Conservation (phyloP, 2,113 vertebrate genomes). For the Zeus faber region DNA sequence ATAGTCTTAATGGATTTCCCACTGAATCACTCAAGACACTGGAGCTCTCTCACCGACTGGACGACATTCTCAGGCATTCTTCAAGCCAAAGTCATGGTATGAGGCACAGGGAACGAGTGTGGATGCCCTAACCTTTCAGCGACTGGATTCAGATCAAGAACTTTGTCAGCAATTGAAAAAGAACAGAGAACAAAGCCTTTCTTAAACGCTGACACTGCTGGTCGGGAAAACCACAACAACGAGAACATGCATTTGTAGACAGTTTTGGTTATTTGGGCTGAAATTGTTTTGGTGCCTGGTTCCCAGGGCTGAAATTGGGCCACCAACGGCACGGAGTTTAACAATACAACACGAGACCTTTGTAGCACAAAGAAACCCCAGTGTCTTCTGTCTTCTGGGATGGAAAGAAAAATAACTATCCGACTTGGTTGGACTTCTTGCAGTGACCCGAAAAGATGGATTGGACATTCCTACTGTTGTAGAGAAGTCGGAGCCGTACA, state of each 20-base stretch:
- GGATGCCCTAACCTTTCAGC: slow-evolving; percentile 39
- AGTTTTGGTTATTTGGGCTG: slow-evolving; percentile 49
- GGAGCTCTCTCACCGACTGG: slow-evolving; percentile 35
- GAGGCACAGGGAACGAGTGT: slow-evolving; percentile 40
- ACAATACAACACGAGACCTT: slow-evolving; percentile 39
- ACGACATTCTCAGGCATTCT: slow-evolving; percentile 64
- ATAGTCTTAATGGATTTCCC: slow-evolving; percentile 34
- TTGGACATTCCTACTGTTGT: slow-evolving; percentile 23
- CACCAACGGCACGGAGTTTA: slow-evolving; percentile 36
- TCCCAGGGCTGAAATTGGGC: slow-evolving; percentile 26
- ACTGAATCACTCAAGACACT: slow-evolving; percentile 55
- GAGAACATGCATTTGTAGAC: slow-evolving; percentile 42
- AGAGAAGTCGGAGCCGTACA: slow-evolving; percentile 18
- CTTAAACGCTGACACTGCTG: slow-evolving; percentile 34
- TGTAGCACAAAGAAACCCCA: slow-evolving; percentile 38
- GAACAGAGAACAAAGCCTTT: slow-evolving; percentile 53
- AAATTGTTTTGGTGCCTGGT: slow-evolving; percentile 45
- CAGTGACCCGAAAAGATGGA: slow-evolving; percentile 25
- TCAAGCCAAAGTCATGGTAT: slow-evolving; percentile 41
- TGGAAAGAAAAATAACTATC: slow-evolving; percentile 20
- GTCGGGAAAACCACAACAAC: slow-evolving; percentile 54
- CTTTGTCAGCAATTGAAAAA: slow-evolving; percentile 43
- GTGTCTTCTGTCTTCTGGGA: slow-evolving; percentile 22
- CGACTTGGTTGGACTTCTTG: too few relatives aligned
- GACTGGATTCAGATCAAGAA: slow-evolving; percentile 49